Percentiles rank a stretch among this genome's conserved stretches.
Conservation (phyloP, 2,113 vertebrate genomes). For the Malurus alboscapulatus region DNA sequence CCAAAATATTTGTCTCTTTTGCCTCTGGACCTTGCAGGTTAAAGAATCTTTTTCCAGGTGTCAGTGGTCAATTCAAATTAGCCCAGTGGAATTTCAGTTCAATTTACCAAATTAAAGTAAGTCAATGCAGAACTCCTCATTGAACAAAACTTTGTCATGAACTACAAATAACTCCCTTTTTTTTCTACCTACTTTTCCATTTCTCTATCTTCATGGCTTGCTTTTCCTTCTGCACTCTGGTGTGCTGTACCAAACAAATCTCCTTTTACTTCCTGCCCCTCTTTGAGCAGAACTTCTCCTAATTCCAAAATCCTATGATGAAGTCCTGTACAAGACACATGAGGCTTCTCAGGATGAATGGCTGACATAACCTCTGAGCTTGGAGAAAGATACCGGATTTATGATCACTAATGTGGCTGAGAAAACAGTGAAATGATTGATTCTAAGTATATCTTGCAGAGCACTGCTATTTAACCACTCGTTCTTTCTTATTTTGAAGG, state of each 20-base stretch:
- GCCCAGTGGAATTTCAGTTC: neutral
- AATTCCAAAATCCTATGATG: neutral
- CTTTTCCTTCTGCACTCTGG: neutral
- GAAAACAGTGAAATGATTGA: constrained; percentile 27
- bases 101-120: neutral
- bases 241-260: neutral
- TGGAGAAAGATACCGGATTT: constrained; percentile 18
- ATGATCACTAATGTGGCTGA: constrained; percentile 4
- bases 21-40: neutral
- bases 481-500: neutral
- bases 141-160: neutral
- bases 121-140: neutral
- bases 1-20: neutral
- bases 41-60: neutral
- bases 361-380: neutral
- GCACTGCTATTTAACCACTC: constrained; percentile 3
- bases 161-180: neutral
- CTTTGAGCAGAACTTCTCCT: neutral
- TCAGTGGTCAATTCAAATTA: neutral
- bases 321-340: neutral
- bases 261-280: neutral
- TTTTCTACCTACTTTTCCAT: neutral
- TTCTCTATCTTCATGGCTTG: neutral
- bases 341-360: neutral
- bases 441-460: constrained; percentile 55